Evolutionary conservation across 2,113 vertebrate species (phyloP).

Genomic region (Dasypus novemcinctus): DNA sequence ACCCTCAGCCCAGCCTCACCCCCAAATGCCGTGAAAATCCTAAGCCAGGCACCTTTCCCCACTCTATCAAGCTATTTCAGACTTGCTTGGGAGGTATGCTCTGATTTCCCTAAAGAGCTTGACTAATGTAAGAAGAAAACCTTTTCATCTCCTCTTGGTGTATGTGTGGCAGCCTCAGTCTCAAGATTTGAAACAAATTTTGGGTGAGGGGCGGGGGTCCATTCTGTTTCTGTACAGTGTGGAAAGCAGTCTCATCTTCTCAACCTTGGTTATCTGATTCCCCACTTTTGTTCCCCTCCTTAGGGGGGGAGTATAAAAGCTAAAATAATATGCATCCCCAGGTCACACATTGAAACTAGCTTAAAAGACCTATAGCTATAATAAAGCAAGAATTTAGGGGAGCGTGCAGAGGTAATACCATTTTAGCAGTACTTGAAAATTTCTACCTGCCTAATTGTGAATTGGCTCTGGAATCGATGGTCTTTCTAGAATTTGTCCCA

Average conservation of each 20-base stretch:
- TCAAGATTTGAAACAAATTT: not conserved
- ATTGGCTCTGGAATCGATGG: conserved; percentile 55
- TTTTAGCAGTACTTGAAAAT: conserved; percentile 50
- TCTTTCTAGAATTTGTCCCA: conserved; percentile 66
- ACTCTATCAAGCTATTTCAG: not conserved
- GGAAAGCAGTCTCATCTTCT: not conserved
- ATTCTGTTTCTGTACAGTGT: not conserved
- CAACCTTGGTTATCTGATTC: not conserved
- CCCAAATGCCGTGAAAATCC: not conserved
- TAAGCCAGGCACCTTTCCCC: not conserved
- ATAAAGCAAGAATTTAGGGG: not conserved
- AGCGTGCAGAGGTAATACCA: not conserved
- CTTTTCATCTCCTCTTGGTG: not conserved
- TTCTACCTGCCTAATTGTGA: conserved; percentile 41
- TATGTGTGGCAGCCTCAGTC: not conserved
- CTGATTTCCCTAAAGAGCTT: not conserved
- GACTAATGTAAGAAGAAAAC: not conserved
- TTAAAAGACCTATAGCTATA: conserved; percentile 20
- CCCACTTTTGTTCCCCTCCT: not conserved
- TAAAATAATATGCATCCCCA: not conserved
- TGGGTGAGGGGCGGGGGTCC: not conserved
- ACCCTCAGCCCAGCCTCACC: not conserved
- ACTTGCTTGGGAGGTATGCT: not conserved
- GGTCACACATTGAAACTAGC: not conserved
- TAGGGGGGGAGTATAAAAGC: not conserved